Base-by-base conservation (phyloP, 64 coral and sea anemone species). In the Platygyra sinensis region DNA sequence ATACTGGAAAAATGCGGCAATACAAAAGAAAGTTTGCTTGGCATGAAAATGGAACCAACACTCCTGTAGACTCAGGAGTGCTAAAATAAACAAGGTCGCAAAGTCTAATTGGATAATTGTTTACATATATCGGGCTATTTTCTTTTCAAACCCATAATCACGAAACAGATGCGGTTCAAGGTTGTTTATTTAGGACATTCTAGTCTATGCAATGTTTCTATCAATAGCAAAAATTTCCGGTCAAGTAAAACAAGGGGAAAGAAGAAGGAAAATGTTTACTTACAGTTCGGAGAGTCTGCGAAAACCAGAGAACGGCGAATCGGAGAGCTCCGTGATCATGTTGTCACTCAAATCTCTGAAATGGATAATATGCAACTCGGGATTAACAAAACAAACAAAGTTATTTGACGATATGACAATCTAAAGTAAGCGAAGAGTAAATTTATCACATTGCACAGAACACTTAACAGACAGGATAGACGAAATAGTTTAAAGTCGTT, bases 341-440 rank as follows among this genome's bases (percentile, higher is more conserved):
- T 85, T 85, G 81, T 85, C 62, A 85, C 81, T 85, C 63, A 85
- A 51, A 85, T 85, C 81, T 46, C 81, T 85, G 81, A 71, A 85
- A 85, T 83, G 59, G 59, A 83, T 25, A 39, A 85, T 85, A 85
- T 85, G 81, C 62, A 36, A 85, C 22, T 24, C n/a, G 18, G 81
- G 81, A 85, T 85, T 85, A 85, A 36, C 62, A 71, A 72, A 71
- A 85, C 64, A 85, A 85, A 85, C 81, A 85, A 51, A 22, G 22
- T 16, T 67, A 72, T 83, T 83, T 31, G 29, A 61, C 80, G 4
- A 39, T 83, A 12, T 85, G 81, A 85, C 81, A 85, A 83, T 19
- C 80, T 69, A 7, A 83, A 83, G 80, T 83, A 50, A 85, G 36
- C 63, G 81, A 51, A 85, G 81, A 85, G 62, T 85, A 72, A 69